Evolutionary conservation across 2,113 vertebrate genomes (phyloP).

Genomic region (Clupea harengus): DNA sequence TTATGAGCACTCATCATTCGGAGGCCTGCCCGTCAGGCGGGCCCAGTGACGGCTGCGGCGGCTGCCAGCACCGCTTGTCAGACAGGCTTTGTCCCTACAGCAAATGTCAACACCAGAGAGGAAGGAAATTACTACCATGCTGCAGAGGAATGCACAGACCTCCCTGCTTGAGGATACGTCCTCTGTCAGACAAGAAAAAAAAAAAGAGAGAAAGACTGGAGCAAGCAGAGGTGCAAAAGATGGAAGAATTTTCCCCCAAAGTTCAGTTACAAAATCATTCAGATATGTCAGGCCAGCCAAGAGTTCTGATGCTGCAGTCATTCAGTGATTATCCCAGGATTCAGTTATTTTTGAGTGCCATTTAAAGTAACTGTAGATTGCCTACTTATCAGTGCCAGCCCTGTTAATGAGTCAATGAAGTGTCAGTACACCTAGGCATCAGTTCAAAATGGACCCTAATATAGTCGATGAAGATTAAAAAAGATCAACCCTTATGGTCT

Average conservation of each 20-base stretch:
- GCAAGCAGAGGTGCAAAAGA: background rate
- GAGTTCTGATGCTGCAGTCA: background rate
- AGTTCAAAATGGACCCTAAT: background rate
- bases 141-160: conserved; percentile 10
- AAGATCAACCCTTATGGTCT: background rate
- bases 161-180: conserved; percentile 13
- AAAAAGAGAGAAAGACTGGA: background rate
- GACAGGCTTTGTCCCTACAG: conserved; percentile 10
- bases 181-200: background rate
- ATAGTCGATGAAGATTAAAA: background rate
- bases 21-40: conserved; percentile 6
- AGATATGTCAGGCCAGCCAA: background rate
- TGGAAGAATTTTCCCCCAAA: background rate
- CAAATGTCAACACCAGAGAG: conserved; percentile 16
- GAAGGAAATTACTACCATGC: conserved; percentile 18
- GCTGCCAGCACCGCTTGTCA: background rate
- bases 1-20: conserved; percentile 5
- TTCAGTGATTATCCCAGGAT: background rate
- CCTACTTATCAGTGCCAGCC: background rate
- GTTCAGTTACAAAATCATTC: background rate
- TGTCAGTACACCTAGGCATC: background rate
- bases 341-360: background rate
- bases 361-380: background rate
- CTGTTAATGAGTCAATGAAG: background rate
- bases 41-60: background rate